A percentile compares a stretch with the other conserved stretches of the same genome.
phyloP scores from a whole-genome alignment of 1,140 invertebrate species.

The Tenebrio molitor region DNA sequence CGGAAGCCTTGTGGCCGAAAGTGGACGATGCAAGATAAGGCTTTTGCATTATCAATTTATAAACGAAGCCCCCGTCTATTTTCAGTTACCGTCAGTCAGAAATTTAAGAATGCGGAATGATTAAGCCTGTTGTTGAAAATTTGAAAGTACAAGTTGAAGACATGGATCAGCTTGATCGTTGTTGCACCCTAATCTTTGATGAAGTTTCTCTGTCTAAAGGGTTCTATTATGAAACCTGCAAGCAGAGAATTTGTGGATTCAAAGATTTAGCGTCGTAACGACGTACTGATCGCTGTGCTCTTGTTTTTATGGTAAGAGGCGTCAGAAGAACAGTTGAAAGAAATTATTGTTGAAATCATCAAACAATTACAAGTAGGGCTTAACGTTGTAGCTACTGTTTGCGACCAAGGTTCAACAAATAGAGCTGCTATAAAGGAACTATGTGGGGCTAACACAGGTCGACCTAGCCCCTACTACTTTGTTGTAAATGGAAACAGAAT shows the following conservation, averaged over 20 bases:
- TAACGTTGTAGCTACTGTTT: slow-evolving; percentile 45
- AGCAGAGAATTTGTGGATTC: slow-evolving; percentile 62
- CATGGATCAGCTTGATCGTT: slow-evolving; percentile 22
- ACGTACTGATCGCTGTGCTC: slow-evolving; percentile 31
- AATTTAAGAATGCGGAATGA: slow-evolving; percentile 45
- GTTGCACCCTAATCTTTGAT: slow-evolving; percentile 35
- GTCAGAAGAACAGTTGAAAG: slow-evolving; percentile 14
- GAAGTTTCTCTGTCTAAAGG: slow-evolving; percentile 30
- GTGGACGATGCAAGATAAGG: slow-evolving; percentile 45
- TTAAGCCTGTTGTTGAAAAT: neutral
- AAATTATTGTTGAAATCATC: slow-evolving; percentile 33
- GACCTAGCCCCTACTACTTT: slow-evolving; percentile 29
- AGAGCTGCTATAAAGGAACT: neutral
- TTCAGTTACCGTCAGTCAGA: slow-evolving; percentile 47
- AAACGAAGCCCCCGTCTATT: slow-evolving; percentile 46
- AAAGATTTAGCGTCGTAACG: slow-evolving; percentile 53
- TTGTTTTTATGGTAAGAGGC: slow-evolving; percentile 45
- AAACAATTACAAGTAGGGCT: slow-evolving; percentile 41
- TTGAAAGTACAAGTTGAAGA: slow-evolving; percentile 33
- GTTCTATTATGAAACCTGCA: slow-evolving; percentile 31
- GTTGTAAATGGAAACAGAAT: slow-evolving; percentile 38
- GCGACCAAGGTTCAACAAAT: slow-evolving; percentile 45
- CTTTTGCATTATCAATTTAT: slow-evolving; percentile 47
- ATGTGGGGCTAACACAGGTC: slow-evolving; percentile 22
- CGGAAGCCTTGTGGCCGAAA: neutral